Conservation (phyloP, 2,797 vertebrate species). For the Yasuhikotakia modesta region DNA sequence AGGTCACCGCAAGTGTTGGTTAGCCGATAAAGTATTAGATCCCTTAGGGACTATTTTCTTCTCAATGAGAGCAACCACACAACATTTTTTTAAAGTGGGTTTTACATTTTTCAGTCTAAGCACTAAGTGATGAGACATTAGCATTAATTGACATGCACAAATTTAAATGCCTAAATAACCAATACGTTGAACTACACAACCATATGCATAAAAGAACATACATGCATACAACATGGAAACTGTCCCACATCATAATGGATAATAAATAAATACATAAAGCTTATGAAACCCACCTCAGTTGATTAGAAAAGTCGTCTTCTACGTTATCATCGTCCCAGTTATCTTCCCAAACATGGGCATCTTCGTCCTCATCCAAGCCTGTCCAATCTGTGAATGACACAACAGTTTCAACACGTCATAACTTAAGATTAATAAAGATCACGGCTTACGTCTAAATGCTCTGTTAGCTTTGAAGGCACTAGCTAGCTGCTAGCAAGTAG, state of each 20-base stretch:
- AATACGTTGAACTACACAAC: too few relatives aligned
- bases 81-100: background rate
- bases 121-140: too few relatives aligned
- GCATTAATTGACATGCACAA: too few relatives aligned
- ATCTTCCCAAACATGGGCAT: constrained; percentile 98
- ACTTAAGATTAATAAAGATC: too few relatives aligned
- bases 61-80: constrained; percentile 28
- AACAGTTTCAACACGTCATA: background rate
- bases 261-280: background rate
- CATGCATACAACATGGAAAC: background rate
- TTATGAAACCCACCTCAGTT: constrained; percentile 82
- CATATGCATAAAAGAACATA: background rate
- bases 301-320: constrained; percentile 98
- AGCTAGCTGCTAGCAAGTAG: too few relatives aligned
- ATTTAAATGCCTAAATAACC: background rate
- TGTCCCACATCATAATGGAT: background rate
- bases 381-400: constrained; percentile 86
- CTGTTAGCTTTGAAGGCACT: too few relatives aligned
- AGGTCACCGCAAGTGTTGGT: constrained; percentile 25
- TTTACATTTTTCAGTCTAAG: background rate
- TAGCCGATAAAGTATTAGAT: constrained; percentile 20
- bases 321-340: constrained; percentile 99
- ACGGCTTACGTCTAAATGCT: too few relatives aligned
- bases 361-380: constrained; percentile 96
- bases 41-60: constrained; percentile 19